Evolutionary conservation across 2,888 invertebrate species (phyloP), one percentile per base, ranked within the genome.

Genomic region (Criorhina ranunculi): DNA sequence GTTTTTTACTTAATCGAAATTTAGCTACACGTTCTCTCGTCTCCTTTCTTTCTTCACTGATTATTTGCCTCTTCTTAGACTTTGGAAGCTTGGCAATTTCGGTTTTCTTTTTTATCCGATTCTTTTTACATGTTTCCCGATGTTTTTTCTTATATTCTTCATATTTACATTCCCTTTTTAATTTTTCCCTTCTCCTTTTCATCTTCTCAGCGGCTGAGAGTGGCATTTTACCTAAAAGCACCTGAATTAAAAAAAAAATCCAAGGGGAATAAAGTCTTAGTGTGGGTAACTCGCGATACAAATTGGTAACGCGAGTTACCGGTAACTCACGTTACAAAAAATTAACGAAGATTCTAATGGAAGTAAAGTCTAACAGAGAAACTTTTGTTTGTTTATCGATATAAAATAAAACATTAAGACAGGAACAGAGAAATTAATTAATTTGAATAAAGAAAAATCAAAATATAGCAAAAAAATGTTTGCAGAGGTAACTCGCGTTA

Each of bases 1-100:
- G 53, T 53, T n/a, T n/a, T n/a, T n/a, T n/a, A n/a, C n/a, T n/a
- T 33, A 53, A 53, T 53, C 31, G 53, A 53, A 53, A 53, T 53
- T 12, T 53, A 53, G 53, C 53, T 53, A 53, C 53, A 53, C 33
- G 53, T 53, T 53, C 33, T 33, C 8, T 53, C 53, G 24, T 24
- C 24, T 24, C 4, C 24, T 24, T 24, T 24, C 4, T 24, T 24
- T 24, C 24, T 1, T 24, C 24, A 24, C 24, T 24, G 24, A 24
- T 24, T 24, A 24, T 24, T 1, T 24, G 24, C 24, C 24, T 24
- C 24, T 24, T 24, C 24, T 24, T 4, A 24, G 24, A 24, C 24
- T 24, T 24, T 24, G 4, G 53, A 17, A 33, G 33, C 33, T 53
- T 53, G 12, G 40, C 40, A 40, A 40, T 40, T 40, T 11, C 5